Conservation (phyloP, 1,140 invertebrate genomes). For the Ericerus pela region DNA sequence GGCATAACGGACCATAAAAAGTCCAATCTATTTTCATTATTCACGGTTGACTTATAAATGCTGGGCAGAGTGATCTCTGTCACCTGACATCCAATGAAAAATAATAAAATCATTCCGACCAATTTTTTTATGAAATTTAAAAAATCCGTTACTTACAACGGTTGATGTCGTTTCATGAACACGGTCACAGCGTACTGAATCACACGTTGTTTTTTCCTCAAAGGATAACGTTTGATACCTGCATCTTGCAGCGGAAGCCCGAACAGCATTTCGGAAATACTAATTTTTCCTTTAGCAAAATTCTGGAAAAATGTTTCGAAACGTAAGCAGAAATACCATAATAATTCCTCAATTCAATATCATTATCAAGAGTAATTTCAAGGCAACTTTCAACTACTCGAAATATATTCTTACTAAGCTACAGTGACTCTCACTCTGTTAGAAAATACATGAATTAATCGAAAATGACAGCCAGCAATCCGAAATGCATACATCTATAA, state of each 20-base stretch:
- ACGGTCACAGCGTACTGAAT: conserved; percentile 82
- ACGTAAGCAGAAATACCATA: not conserved
- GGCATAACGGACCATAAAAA: no score
- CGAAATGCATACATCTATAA: no score
- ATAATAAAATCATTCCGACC: not conserved
- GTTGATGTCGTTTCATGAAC: conserved; percentile 64
- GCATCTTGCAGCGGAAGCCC: conserved; percentile 79
- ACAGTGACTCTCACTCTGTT: no score
- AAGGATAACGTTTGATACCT: conserved; percentile 71
- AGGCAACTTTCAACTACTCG: no score
- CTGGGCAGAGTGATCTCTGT: no score
- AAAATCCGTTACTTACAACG: conserved; percentile 38
- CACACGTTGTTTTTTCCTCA: conserved; percentile 62
- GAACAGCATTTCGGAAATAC: conserved; percentile 77
- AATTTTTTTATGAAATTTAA: not conserved
- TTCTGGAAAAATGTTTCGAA: conserved; percentile 36
- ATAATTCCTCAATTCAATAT: not conserved
- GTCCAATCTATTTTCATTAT: no score
- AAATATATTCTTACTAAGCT: no score
- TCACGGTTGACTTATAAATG: no score
- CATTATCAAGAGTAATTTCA: no score
- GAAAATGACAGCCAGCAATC: no score
- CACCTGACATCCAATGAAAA: no score
- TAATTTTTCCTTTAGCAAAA: conserved; percentile 60
- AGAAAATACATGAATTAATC: not conserved